Conservation (phyloP, 2,113 vertebrate species). For the Coturnix japonica region DNA sequence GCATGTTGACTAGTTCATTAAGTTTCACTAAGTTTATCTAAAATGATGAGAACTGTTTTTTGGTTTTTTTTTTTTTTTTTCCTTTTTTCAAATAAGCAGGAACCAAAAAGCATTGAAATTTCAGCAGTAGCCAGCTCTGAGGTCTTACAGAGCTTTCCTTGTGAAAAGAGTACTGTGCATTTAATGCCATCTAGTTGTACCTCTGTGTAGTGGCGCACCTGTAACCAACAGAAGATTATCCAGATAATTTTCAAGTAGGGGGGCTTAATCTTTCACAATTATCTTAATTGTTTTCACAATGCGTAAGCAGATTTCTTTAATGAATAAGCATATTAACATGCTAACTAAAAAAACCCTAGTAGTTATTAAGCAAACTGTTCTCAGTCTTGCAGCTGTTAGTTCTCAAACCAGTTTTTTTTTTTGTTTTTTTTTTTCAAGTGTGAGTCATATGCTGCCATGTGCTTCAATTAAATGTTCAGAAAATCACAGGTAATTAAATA, state of each 20-base stretch:
- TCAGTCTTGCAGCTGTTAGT: neutral
- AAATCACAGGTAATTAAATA: neutral
- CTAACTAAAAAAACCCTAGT: neutral
- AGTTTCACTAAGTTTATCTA: neutral
- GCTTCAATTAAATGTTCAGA: neutral
- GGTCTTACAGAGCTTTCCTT: neutral
- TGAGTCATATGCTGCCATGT: neutral
- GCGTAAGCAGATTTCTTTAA: neutral
- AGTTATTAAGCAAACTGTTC: neutral
- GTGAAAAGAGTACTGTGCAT: neutral
- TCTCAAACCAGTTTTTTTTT: neutral
- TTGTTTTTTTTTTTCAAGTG: neutral
- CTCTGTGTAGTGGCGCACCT: neutral
- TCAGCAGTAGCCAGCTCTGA: neutral
- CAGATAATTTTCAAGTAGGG: neutral
- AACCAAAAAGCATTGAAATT: neutral
- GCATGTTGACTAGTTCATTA: neutral
- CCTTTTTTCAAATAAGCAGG: neutral
- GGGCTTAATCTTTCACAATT: neutral
- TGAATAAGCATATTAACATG: neutral
- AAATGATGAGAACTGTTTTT: neutral
- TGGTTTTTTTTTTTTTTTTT: neutral
- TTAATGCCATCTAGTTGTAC: neutral
- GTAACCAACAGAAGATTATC: neutral
- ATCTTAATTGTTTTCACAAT: neutral